A percentile compares a stretch with the other conserved stretches of the same genome.
Evolutionary conservation across 2,113 vertebrate species (phyloP).

Genomic region (Perca fluviatilis): DNA sequence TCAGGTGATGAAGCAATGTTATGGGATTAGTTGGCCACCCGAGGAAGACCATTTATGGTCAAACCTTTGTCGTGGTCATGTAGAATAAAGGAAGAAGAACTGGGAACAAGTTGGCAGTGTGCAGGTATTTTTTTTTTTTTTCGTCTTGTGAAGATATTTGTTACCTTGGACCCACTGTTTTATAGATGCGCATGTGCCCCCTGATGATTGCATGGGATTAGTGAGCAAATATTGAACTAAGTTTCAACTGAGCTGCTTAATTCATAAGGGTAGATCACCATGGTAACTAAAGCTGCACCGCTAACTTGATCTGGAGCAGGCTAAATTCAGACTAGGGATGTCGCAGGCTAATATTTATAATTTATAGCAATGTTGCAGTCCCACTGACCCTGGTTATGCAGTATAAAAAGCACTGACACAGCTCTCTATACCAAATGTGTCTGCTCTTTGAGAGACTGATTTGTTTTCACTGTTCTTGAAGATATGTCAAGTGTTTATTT

Average conservation of each 20-base stretch:
- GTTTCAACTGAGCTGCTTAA: too few relatives aligned
- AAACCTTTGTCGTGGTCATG: neutral
- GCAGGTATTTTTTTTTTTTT: neutral
- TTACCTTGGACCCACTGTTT: too few relatives aligned
- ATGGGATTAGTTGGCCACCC: slow-evolving; percentile 8
- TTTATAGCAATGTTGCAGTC: slow-evolving; percentile 43
- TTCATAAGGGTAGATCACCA: neutral
- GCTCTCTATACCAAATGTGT: neutral
- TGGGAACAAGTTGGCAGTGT: neutral
- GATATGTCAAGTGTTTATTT: neutral
- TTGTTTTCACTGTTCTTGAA: neutral
- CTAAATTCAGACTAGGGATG: slow-evolving; percentile 44
- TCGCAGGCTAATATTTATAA: slow-evolving; percentile 57
- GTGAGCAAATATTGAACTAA: neutral
- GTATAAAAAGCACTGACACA: slow-evolving; percentile 7
- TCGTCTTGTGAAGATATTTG: neutral
- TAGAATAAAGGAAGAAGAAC: neutral
- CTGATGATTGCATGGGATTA: neutral
- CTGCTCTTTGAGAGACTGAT: neutral
- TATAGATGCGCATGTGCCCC: neutral
- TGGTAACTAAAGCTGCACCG: slow-evolving; percentile 29
- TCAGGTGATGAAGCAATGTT: slow-evolving; percentile 19
- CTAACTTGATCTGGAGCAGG: slow-evolving; percentile 27
- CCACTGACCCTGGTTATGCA: slow-evolving; percentile 16
- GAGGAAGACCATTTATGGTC: neutral